Evolutionary conservation across 2,888 invertebrate species (phyloP).

Genomic region (Rhimphoctona megacephalus): DNA sequence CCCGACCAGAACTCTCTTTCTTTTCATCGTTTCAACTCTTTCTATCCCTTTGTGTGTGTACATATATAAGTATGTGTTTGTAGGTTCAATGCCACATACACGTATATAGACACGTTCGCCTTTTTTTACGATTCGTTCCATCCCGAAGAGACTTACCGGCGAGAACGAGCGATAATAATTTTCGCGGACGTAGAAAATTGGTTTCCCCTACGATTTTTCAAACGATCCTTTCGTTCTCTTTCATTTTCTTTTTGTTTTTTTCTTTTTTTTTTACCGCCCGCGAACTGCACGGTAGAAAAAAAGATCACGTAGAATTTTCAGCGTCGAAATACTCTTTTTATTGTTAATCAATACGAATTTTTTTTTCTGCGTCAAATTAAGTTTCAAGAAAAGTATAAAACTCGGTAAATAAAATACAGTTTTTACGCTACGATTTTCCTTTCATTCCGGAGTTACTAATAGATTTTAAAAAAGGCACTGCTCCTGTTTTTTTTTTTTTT

Average conservation of each 20-base stretch:
- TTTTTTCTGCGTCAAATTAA: not conserved
- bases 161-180: conserved; percentile 59
- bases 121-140: conserved; percentile 43
- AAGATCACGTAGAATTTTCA: not conserved
- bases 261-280: not conserved
- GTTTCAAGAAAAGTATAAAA: not conserved
- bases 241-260: too few species aligned
- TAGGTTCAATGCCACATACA: conserved; percentile 14
- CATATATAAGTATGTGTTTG: not conserved
- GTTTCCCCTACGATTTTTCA: conserved; percentile 45
- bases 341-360: not conserved
- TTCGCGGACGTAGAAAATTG: conserved; percentile 52
- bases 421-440: not conserved
- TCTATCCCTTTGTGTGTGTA: conserved; percentile 14
- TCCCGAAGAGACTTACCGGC: conserved; percentile 35
- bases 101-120: conserved; percentile 1
- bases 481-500: too few species aligned
- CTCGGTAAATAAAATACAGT: not conserved
- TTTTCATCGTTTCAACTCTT: conserved; percentile 39
- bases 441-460: not conserved
- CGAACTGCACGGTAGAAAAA: not conserved
- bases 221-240: not conserved
- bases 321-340: not conserved
- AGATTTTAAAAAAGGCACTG: not conserved
- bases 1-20: conserved; percentile 41